A percentile compares a stretch with the other conserved stretches of the same genome.
Evolutionary conservation across 2,888 invertebrate species (phyloP).

Genomic region (Synanthedon formicaeformis): DNA sequence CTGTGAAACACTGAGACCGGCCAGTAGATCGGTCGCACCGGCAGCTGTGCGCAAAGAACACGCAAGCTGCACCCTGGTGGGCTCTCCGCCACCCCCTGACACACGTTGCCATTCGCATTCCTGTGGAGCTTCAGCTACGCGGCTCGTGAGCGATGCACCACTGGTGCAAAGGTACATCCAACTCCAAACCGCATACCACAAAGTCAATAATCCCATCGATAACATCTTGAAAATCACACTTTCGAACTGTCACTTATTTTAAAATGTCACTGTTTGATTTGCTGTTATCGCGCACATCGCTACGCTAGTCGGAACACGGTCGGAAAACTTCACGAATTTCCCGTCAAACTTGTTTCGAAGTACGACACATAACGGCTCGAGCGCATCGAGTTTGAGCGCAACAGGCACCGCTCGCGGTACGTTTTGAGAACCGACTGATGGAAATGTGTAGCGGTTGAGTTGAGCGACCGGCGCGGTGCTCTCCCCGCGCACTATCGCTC

Average conservation of each 20-base stretch:
- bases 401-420: conserved; percentile 32
- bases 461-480: conserved; percentile 51
- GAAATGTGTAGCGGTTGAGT: conserved; percentile 45
- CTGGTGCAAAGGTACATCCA: conserved; percentile 47
- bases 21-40: conserved; percentile 74
- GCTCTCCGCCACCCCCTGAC: conserved; percentile 64
- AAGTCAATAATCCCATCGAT: conserved; percentile 54
- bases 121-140: conserved; percentile 75
- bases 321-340: conserved; percentile 65
- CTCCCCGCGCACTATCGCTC: conserved; percentile 58
- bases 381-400: conserved; percentile 25
- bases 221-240: conserved; percentile 63
- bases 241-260: conserved; percentile 57
- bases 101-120: conserved; percentile 80
- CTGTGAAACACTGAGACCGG: conserved; percentile 73
- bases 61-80: conserved; percentile 70
- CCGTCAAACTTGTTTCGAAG: conserved; percentile 70
- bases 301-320: conserved; percentile 50
- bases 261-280: conserved; percentile 55
- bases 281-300: conserved; percentile 58
- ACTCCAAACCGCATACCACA: conserved; percentile 51
- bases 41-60: conserved; percentile 77
- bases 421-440: conserved; percentile 51
- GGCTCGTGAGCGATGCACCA: conserved; percentile 60
- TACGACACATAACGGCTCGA: conserved; percentile 63